Evolutionary conservation across 1,140 invertebrate genomes (phyloP), one percentile per base, ranked within the genome.

Genomic region (Drosophila sucinea): DNA sequence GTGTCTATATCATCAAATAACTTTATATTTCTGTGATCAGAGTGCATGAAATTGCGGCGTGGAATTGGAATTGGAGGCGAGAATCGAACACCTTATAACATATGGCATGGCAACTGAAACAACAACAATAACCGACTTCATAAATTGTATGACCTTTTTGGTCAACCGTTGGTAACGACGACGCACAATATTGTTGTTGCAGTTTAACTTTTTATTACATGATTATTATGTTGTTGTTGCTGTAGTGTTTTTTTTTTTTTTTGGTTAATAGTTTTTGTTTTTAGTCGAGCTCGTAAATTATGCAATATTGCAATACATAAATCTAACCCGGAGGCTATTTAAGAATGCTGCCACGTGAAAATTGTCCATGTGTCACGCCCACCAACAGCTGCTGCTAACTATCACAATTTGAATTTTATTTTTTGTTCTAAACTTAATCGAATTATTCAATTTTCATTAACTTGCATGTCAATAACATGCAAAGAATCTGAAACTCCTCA

Each of bases 61-160:
- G 17, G 41, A 74, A 76, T 60, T 33, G 62, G 17, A 32, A 32
- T 11, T 29, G 29, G n/a, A 55, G 17, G 29, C 41, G 17, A 60
- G 35, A 81, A 69, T 73, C 63, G 25, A 70, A 67, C 65, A 67
- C 44, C 65, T 73, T 72, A n/a, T 61, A 33, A 54, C 8, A 61
- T 67, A 44, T 72, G 47, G 60, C 27, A 62, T 63, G 55, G 60
- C 79, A 80, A 78, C 66, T 67, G 58, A 62, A 66, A 73, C 67
- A 73, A 61, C 63, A 72, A 81, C 77, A 55, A 61, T 54, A 68
- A 81, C 77, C 57, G 60, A 78, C 41, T 58, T 72, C 64, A 77
- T 82, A 64, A 74, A 87, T 73, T 74, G 67, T 64, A 61, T 86
- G 83, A 86, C 84, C 83, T 83, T 86, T 86, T 86, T 87, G 83